Percentiles rank a stretch among this genome's conserved stretches.
Evolutionary conservation across 2,888 invertebrate species (phyloP).

Genomic region (Caenorhabditis sp.): DNA sequence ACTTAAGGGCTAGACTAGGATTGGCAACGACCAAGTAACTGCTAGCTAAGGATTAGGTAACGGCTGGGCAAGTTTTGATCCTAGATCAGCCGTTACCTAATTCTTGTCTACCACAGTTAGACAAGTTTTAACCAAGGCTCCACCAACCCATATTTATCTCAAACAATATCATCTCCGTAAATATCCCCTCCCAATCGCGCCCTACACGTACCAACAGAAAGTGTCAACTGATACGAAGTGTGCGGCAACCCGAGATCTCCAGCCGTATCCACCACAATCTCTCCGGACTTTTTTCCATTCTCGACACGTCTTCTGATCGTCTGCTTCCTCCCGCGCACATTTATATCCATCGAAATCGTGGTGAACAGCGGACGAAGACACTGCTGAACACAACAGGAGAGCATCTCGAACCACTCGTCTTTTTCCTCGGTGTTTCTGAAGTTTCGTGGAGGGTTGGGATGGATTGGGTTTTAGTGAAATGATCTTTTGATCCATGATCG

Average conservation of each 20-base stretch:
- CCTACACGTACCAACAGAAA: slow-evolving; percentile 69
- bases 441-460: background rate
- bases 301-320: slow-evolving; percentile 69
- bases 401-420: slow-evolving; percentile 73
- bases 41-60: too few relatives aligned
- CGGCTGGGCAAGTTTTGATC: too few relatives aligned
- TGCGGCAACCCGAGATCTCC: slow-evolving; percentile 77
- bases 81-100: too few relatives aligned
- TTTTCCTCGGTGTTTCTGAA: slow-evolving; percentile 66
- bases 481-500: too few relatives aligned
- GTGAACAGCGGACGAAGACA: slow-evolving; percentile 68
- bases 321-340: slow-evolving; percentile 71
- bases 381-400: slow-evolving; percentile 66
- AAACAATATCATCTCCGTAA: too few relatives aligned
- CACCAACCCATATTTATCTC: too few relatives aligned
- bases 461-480: too few relatives aligned
- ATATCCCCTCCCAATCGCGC: too few relatives aligned
- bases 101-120: too few relatives aligned
- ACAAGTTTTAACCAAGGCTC: too few relatives aligned
- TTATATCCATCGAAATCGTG: slow-evolving; percentile 73
- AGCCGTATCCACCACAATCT: slow-evolving; percentile 78
- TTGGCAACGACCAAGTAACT: too few relatives aligned
- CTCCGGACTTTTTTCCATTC: slow-evolving; percentile 74
- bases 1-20: too few relatives aligned
- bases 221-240: slow-evolving; percentile 76